These are phyloP conservation scores for Coregonus clupeaformis DNA, from an alignment of 2,113 vertebrate genomes.

Conservation along the genomic window DNA sequence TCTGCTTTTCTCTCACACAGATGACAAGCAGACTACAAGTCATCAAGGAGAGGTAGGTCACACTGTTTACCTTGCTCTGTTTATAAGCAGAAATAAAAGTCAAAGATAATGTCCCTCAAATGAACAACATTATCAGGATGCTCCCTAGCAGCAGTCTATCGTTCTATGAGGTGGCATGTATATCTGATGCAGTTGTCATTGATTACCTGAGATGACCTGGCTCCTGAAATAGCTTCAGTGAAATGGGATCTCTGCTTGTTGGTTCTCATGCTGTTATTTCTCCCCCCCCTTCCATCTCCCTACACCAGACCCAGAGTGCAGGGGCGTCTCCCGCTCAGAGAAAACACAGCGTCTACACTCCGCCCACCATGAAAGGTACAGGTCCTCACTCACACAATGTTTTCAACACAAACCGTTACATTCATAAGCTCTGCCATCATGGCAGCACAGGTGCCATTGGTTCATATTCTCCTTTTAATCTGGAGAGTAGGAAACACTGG, in stretches of 20 bases:
- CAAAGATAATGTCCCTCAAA: too few species aligned
- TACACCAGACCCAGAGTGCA: slow-evolving; percentile 69
- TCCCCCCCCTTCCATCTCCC: slow-evolving; percentile 9
- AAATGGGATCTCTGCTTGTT: slow-evolving; percentile 29
- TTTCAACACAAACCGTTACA: neutral
- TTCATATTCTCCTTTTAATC: neutral
- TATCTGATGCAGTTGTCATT: slow-evolving; percentile 37
- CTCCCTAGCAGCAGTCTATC: slow-evolving; percentile 15
- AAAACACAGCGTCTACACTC: slow-evolving; percentile 85
- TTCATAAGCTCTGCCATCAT: neutral
- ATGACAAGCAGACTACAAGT: slow-evolving; percentile 77
- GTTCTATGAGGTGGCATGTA: slow-evolving; percentile 10
- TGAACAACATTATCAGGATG: slow-evolving; percentile 1
- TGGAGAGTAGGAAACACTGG: neutral
- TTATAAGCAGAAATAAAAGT: neutral
- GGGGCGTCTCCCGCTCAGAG: slow-evolving; percentile 80
- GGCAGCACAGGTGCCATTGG: neutral
- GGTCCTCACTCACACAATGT: slow-evolving; percentile 1
- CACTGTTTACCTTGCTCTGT: neutral
- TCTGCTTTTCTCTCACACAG: slow-evolving; percentile 40
- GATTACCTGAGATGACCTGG: slow-evolving; percentile 40
- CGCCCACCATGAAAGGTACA: slow-evolving; percentile 83
- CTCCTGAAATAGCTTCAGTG: slow-evolving; percentile 44
- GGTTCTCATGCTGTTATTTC: slow-evolving; percentile 38
- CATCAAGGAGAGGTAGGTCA: slow-evolving; percentile 79